A percentile compares a stretch with the other conserved stretches of the same genome.
phyloP scores from a whole-genome alignment of 2,888 invertebrate species.

The Leptopterna dolabrata region DNA sequence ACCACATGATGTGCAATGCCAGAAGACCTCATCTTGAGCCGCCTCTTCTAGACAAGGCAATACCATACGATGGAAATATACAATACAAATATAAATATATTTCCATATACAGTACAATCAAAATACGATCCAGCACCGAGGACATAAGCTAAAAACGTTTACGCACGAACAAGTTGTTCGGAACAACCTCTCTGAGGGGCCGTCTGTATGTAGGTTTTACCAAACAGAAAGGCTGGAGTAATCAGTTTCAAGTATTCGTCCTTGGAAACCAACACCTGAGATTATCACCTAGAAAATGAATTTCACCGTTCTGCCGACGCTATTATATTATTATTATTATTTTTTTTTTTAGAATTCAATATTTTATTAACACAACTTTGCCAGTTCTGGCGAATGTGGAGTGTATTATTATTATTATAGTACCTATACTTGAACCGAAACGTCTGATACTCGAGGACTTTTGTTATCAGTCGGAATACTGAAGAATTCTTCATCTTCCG shows the following conservation, averaged over 20 bases:
- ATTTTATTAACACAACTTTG: too few species aligned
- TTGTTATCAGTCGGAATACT: not conserved
- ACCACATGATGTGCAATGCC: not conserved
- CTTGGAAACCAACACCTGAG: not conserved
- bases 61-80: too few species aligned
- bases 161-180: not conserved
- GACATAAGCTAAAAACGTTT: not conserved
- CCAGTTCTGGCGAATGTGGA: too few species aligned
- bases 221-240: not conserved
- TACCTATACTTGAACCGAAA: too few species aligned
- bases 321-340: too few species aligned
- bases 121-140: not conserved
- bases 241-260: not conserved
- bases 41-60: not conserved
- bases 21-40: not conserved
- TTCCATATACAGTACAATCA: too few species aligned
- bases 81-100: too few species aligned
- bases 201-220: not conserved
- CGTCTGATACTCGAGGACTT: too few species aligned
- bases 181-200: not conserved
- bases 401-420: too few species aligned
- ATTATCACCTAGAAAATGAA: not conserved
- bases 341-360: too few species aligned
- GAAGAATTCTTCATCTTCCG: not conserved
- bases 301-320: not conserved